Evolutionary conservation across 2,888 invertebrate genomes (phyloP), one percentile per base, ranked within the genome.

Genomic region (Sisyra nigra): DNA sequence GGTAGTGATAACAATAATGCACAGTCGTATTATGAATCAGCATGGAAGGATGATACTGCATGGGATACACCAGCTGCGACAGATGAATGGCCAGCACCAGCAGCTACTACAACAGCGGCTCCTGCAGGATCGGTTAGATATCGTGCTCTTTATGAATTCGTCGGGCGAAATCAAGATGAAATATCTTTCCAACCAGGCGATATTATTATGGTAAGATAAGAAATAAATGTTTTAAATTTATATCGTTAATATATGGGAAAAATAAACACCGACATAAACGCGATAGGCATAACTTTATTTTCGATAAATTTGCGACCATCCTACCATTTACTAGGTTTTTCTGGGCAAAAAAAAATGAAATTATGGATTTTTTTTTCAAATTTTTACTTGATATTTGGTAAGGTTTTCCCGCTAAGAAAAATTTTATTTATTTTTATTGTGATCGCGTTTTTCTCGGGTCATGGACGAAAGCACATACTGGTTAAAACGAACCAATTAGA

Each of bases 101-200:
- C 55, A 18, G 68, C 66, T 3, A 55, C 62, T 3, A 51, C 50
- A 14, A 46, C 52, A 46, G 50, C 55, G 7, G 57, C 61, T 4
- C 56, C 63, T 10, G 58, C 54, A 13, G 71, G 69, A 31, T 68
- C 69, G 47, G 68, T 68, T 34, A 80, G 81, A 57, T 94, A 91
- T 67, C 75, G 88, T 44, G 94, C 93, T 13, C 69, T 97, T 38
- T 98, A 89, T 59, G 91, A 92, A 60, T 98, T 98, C 65, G 79
- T 78, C 8, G 91, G 94, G 0, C 71, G 96, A 41, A 92, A 91
- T 52, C 71, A 72, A 0, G 98, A 97, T 62, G 97, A 98, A 60
- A 75, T 97, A 29, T 84, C 87, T 14, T 79, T 97, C 54, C 81
- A 85, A 60, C 89, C 93, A 1, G 97, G 96, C 1, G 97, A 97